phyloP scores from a whole-genome alignment of 1,140 invertebrate species.

The Panagrolaimus sp. region DNA sequence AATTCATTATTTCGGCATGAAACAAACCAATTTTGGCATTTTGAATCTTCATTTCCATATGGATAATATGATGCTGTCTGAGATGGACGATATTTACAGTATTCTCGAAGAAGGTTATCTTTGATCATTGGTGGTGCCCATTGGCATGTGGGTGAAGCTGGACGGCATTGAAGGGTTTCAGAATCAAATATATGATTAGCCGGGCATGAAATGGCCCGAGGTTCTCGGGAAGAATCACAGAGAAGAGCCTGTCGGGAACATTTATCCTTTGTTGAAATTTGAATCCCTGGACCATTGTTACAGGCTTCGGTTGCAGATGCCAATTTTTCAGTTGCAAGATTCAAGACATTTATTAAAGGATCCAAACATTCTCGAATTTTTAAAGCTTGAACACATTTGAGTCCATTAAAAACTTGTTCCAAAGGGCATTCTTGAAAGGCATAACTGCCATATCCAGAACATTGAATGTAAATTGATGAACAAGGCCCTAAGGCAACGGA shows the following conservation, averaged over 20 bases:
- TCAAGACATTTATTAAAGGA: too few species aligned
- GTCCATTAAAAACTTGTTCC: too few species aligned
- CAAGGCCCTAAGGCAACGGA: too few species aligned
- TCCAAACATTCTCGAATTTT: too few species aligned
- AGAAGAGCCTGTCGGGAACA: conserved; percentile 6
- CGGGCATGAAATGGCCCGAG: not conserved
- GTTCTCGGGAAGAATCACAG: not conserved
- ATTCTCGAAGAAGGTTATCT: not conserved
- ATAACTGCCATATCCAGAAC: too few species aligned
- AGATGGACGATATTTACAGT: conserved; percentile 2
- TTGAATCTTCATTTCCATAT: not conserved
- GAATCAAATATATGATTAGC: not conserved
- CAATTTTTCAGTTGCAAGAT: too few species aligned
- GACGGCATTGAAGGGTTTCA: not conserved
- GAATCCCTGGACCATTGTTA: not conserved
- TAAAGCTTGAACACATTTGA: too few species aligned
- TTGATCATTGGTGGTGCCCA: not conserved
- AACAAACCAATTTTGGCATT: conserved; percentile 6
- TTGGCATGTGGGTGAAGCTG: not conserved
- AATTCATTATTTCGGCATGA: not conserved
- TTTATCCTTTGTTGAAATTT: not conserved
- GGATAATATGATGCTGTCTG: not conserved
- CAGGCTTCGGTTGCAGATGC: not conserved
- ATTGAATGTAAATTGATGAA: too few species aligned
- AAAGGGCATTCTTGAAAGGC: too few species aligned